phyloP scores from a whole-genome alignment of 2,888 invertebrate genomes.

The Phlogophora meticulosa region DNA sequence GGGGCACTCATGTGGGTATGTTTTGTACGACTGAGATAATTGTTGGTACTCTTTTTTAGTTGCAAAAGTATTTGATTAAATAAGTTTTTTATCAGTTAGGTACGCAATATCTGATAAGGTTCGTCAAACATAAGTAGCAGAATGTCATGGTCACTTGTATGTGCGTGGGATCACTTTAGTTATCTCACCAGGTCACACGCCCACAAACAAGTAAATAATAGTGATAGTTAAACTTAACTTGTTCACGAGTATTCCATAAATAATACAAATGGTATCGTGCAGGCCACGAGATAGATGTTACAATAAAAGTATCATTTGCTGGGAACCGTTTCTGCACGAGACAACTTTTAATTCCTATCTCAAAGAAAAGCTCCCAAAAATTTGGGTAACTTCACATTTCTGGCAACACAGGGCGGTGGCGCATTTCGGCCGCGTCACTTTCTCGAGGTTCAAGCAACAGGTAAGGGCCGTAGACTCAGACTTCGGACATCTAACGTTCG shows the following conservation, averaged over 20 bases:
- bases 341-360: not conserved
- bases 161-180: no score
- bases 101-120: no score
- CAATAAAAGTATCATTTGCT: no score
- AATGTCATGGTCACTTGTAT: not conserved
- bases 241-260: no score
- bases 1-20: not conserved
- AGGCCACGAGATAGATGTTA: no score
- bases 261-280: no score
- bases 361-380: not conserved
- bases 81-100: not conserved
- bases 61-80: not conserved
- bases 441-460: constrained; percentile 87
- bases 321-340: no score
- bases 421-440: constrained; percentile 84
- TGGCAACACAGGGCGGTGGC: constrained; percentile 83
- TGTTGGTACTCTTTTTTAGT: not conserved
- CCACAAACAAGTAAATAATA: no score
- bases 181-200: no score
- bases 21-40: constrained; percentile 28
- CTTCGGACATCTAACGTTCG: constrained; percentile 41
- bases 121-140: not conserved
- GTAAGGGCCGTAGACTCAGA: constrained; percentile 79
- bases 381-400: constrained; percentile 10
- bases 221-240: no score